A percentile compares a stretch with the other conserved stretches of the same genome.
Conservation (phyloP, 2,113 vertebrate species). For the Hemibagrus wyckioides region DNA sequence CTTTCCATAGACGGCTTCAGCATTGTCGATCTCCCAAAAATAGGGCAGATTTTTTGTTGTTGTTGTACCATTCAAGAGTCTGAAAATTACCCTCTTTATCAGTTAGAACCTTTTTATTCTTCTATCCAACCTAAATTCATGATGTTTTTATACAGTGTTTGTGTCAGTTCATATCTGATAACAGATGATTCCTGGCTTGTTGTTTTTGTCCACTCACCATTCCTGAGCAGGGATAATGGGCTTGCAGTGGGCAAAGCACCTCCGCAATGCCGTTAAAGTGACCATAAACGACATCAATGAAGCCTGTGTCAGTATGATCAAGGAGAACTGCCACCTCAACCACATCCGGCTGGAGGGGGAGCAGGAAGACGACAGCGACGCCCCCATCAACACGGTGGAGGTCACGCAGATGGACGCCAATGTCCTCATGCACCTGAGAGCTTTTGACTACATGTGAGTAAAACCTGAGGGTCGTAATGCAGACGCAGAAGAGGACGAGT, state of each 20-base stretch:
- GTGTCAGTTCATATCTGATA: too few relatives aligned
- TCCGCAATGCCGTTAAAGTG: slow-evolving; percentile 84
- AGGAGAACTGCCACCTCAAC: slow-evolving; percentile 93
- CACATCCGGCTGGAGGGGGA: slow-evolving; percentile 79
- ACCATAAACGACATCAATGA: slow-evolving; percentile 95
- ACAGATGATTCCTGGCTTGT: not conserved
- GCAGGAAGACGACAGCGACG: slow-evolving; percentile 61
- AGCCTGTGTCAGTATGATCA: slow-evolving; percentile 87
- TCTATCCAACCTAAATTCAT: too few relatives aligned
- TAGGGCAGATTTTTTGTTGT: too few relatives aligned
- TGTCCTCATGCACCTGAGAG: slow-evolving; percentile 92
- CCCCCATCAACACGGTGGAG: slow-evolving; percentile 77
- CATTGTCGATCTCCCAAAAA: too few relatives aligned
- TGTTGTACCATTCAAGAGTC: too few relatives aligned
- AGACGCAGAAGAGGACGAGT: not conserved
- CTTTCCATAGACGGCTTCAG: too few relatives aligned
- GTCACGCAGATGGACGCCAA: slow-evolving; percentile 96
- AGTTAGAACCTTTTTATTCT: too few relatives aligned
- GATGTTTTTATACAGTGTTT: too few relatives aligned
- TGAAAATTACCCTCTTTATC: too few relatives aligned
- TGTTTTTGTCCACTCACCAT: not conserved
- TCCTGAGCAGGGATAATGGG: slow-evolving; percentile 89
- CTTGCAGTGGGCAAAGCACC: slow-evolving; percentile 96
- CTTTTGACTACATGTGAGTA: slow-evolving; percentile 97
- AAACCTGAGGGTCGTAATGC: not conserved